A percentile compares a stretch with the other conserved stretches of the same genome.
Conservation (phyloP, 2,797 vertebrate species). For the Pampus argenteus region DNA sequence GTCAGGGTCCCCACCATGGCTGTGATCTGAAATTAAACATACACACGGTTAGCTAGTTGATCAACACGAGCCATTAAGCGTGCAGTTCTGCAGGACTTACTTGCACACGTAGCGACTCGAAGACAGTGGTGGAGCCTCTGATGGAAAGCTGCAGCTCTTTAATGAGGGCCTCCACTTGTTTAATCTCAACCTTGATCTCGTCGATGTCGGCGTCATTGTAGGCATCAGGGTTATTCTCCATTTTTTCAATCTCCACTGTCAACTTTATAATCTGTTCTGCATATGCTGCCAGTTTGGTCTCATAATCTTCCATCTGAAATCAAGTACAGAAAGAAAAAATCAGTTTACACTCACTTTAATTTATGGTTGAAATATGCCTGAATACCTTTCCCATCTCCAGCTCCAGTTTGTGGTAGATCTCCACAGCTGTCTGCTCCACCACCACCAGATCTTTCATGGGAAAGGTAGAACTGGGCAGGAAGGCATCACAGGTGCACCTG, state of each 20-base stretch:
- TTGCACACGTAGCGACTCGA: conserved; percentile 53
- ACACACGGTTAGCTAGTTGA: neutral
- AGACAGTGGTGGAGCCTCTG: conserved; percentile 46
- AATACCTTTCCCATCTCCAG: conserved; percentile 80
- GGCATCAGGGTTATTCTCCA: conserved; percentile 60
- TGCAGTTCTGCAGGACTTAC: conserved; percentile 37
- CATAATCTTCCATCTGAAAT: conserved; percentile 70
- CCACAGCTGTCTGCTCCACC: conserved; percentile 63
- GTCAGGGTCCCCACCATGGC: conserved; percentile 48
- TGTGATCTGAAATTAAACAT: conserved; percentile 41
- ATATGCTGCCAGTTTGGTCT: conserved; percentile 63
- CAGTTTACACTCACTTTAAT: neutral
- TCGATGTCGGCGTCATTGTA: conserved; percentile 48
- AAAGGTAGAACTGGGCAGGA: conserved; percentile 76
- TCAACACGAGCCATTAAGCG: neutral
- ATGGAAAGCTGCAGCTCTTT: conserved; percentile 70
- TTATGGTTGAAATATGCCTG: neutral
- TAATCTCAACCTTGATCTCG: conserved; percentile 62
- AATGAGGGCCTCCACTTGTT: conserved; percentile 73
- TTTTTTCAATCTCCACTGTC: conserved; percentile 53
- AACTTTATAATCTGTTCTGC: conserved; percentile 62
- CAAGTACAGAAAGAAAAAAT: neutral
- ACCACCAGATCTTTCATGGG: conserved; percentile 67
- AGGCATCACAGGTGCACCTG: conserved; percentile 77
- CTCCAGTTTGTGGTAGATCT: conserved; percentile 71